Base-by-base conservation (phyloP, 2,888 invertebrate species). In the Metallyticus violacea region DNA sequence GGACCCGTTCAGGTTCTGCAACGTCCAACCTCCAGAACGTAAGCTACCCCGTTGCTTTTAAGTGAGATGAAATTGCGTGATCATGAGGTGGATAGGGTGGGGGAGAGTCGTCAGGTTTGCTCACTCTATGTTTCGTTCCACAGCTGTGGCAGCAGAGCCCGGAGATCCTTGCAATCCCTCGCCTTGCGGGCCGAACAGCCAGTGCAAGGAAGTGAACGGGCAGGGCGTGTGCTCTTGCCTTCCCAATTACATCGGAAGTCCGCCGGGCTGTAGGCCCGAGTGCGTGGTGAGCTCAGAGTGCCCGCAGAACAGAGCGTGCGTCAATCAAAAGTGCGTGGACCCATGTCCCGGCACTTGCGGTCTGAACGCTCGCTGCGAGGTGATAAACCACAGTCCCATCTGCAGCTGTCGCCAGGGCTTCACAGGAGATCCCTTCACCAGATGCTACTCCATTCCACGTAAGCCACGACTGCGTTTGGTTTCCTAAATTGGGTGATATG, bases 261-360 rank as follows among this genome's bases (percentile, higher is more conserved):
- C 94, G 6, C 93, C 93, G 26, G 90, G 90, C 78, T 93, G 93
- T 89, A 93, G 92, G 79, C 93, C 93, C 22, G 93, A 93, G 89
- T 93, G 90, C 83, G 87, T 88, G 7, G 88, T 89, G 83, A 90
- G 90, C 89, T 89, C 90, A 25, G 90, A 90, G 77, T 90, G 90
- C 86, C 86, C 93, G 92, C 78, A 93, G 26, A 94, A 95, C 89
- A 94, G 94, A 90, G 95, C 97, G 3, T 97, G 97, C 90, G 92
- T 96, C 15, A 95, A 95, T 90, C 94, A 95, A 89, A 96, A 96
- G 92, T 97, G 97, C 90, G 91, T 92, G 27, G 94, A 97, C 91
- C 97, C 97, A 76, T 97, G 97, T 89, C 94, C 94, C 40, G 94
- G 94, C 83, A 94, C 95, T 85, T 97, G 96, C 90, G 97, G 97